Base-by-base conservation (phyloP, 1,140 invertebrate species). In the Frieseomelitta varia region DNA sequence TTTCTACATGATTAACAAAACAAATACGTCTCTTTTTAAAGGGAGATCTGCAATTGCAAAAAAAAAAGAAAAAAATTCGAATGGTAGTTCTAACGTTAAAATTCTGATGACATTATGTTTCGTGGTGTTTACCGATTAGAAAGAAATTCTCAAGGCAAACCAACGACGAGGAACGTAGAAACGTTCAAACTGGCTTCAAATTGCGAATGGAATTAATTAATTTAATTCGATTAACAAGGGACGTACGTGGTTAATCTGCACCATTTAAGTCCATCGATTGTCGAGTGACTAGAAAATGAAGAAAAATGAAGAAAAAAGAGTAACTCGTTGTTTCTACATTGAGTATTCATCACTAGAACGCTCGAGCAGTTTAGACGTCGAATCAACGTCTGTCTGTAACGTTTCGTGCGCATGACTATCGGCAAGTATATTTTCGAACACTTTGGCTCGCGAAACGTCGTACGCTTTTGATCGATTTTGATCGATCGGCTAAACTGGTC, bases 261-360 rank as follows among this genome's bases (percentile, higher is more conserved):
- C 58, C 79, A 21, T 55, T 71, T 19, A 34, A 71, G 67, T 30
- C 27, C 24, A n/a, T 24, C 21, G 39, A 71, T 24, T 12, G 65
- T 51, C 74, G 81, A 83, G 81, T 78, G 47, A 34, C 65, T 83
- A 83, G 65, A 69, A 30, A 65, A 39, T 6, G 24, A 73, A 65
- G 21, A 56, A 56, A 56, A 6, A 56, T n/a, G 19, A 56, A 56
- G 19, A 19, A 19, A 63, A 53, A 69, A 47, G 27, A 61, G 76
- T 79, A 85, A 85, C 79, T 85, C 34, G 84, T 85, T 85, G 79
- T 81, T 85, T 74, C 71, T 75, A 81, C 84, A 69, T 74, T 69
- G 79, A 81, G 61, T 39, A 74, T 80, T 81, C 30, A 47, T 61
- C 84, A 27, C 63, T 75, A 79, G 72, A 75, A 27, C 17, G 14